These are phyloP conservation scores for Mnemiopsis leidyi DNA, from an alignment of 37 sponge, comb jelly and placozoan species.

Conservation along the genomic window DNA sequence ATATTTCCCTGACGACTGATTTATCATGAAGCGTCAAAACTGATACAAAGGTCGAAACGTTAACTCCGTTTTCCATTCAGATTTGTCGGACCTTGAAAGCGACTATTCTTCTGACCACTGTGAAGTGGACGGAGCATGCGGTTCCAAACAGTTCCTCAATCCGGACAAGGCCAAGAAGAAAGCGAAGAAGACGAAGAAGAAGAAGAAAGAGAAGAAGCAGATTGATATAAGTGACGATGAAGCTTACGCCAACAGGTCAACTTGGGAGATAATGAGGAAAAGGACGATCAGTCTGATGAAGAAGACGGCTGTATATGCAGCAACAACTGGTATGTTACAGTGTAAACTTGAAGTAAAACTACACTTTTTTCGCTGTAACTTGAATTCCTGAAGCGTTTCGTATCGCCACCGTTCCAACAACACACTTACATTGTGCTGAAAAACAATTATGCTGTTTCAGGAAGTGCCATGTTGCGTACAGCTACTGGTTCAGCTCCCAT, in stretches of 20 bases:
- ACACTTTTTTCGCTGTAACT: too few species aligned
- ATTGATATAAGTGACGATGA: background rate
- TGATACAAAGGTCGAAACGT: too few species aligned
- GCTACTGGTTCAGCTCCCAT: background rate
- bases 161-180: background rate
- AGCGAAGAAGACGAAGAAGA: background rate
- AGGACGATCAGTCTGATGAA: background rate
- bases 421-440: too few species aligned
- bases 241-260: background rate
- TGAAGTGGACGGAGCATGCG: constrained; percentile 28
- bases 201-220: background rate
- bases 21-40: too few species aligned
- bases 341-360: too few species aligned
- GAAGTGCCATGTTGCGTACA: background rate
- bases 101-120: background rate
- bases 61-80: background rate
- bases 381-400: too few species aligned
- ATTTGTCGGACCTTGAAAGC: background rate
- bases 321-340: background rate
- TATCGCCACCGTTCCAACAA: too few species aligned
- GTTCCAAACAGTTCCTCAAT: background rate
- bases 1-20: too few species aligned
- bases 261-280: background rate
- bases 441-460: too few species aligned
- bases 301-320: constrained; percentile 8